phyloP scores from a whole-genome alignment of 2,888 invertebrate species.

The Diplolepis rosae region DNA sequence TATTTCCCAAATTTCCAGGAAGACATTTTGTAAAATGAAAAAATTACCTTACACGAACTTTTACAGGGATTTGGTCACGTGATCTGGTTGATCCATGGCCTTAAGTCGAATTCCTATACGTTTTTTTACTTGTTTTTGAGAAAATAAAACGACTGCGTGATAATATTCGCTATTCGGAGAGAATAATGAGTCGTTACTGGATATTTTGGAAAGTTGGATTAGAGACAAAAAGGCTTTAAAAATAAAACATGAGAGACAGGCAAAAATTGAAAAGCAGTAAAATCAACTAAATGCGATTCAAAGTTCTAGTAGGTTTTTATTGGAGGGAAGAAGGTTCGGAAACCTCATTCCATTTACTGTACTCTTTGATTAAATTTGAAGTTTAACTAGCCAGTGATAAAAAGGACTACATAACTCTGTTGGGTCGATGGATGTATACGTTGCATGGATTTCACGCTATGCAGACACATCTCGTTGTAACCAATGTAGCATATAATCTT shows the following conservation, averaged over 20 bases:
- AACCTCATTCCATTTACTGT: slow-evolving; percentile 1
- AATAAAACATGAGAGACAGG: background rate
- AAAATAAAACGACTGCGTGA: background rate
- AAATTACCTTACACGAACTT: too few relatives aligned
- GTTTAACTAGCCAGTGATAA: slow-evolving; percentile 11
- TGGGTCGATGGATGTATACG: slow-evolving; percentile 10
- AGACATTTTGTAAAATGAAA: too few relatives aligned
- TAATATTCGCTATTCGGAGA: background rate
- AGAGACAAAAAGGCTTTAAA: background rate
- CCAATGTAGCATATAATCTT: slow-evolving; percentile 43
- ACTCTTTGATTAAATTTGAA: slow-evolving; percentile 24
- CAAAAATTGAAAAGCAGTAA: background rate
- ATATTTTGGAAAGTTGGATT: background rate
- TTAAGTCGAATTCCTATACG: background rate
- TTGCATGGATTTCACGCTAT: slow-evolving; percentile 13
- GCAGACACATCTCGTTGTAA: slow-evolving; percentile 10
- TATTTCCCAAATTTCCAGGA: too few relatives aligned
- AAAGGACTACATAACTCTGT: background rate
- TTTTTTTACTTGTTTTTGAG: background rate
- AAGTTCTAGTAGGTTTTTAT: slow-evolving; percentile 1
- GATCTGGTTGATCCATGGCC: too few relatives aligned
- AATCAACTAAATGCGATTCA: background rate
- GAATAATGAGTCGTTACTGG: background rate
- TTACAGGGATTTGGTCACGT: too few relatives aligned
- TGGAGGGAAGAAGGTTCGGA: background rate